Evolutionary conservation across 2,113 vertebrate species (phyloP).

Genomic region (Atrichornis clamosus): DNA sequence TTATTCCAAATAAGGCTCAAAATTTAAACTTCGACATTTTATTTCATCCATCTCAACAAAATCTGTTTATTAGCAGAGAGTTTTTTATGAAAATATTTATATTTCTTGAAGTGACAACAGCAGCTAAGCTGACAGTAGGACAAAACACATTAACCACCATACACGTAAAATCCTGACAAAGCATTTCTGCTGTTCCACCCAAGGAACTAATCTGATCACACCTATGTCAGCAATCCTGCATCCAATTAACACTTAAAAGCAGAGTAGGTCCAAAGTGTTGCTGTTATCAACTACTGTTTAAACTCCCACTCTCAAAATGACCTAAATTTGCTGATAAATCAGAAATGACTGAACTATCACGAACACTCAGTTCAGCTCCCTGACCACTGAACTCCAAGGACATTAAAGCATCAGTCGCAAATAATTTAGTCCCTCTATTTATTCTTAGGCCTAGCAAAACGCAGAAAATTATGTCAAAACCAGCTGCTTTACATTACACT

Average conservation of each 20-base stretch:
- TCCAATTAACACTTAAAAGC: conserved; percentile 25
- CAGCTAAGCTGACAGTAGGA: background rate
- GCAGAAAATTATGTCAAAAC: background rate
- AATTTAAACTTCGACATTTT: background rate
- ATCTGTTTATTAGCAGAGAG: background rate
- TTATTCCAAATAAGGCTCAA: background rate
- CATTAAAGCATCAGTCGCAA: background rate
- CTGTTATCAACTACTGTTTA: background rate
- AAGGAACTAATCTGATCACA: background rate
- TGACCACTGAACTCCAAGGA: background rate
- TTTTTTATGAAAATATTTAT: background rate
- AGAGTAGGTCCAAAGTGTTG: background rate
- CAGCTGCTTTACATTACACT: background rate
- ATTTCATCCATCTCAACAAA: background rate
- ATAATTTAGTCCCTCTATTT: background rate
- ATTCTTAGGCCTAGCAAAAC: background rate
- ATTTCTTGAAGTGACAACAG: background rate
- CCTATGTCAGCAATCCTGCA: background rate
- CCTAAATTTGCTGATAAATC: conserved; percentile 54
- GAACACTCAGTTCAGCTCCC: background rate
- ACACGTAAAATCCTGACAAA: background rate
- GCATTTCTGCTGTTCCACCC: conserved; percentile 3
- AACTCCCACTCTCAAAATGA: conserved; percentile 5
- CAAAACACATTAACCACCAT: background rate
- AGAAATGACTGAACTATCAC: background rate